A percentile compares a stretch with the other conserved stretches of the same genome.
These are phyloP conservation scores for Rhabditoides inermis DNA, from an alignment of 2,888 invertebrate species.

Conservation along the genomic window DNA sequence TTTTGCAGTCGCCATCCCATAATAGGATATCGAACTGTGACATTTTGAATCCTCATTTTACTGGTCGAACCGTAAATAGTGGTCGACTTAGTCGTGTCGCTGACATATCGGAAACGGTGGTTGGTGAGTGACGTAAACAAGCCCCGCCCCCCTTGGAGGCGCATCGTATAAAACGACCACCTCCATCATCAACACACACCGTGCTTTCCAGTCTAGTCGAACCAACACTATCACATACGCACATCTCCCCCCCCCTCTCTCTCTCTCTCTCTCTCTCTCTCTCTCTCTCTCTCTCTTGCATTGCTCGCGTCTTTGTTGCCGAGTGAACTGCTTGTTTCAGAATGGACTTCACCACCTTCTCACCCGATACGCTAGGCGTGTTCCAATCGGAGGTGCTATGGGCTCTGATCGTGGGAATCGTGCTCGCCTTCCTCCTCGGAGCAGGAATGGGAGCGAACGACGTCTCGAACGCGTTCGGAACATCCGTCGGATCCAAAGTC, in stretches of 20 bases:
- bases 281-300: conserved; percentile 2
- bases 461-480: conserved; percentile 95
- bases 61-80: too few relatives aligned
- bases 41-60: too few relatives aligned
- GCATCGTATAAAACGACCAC: too few relatives aligned
- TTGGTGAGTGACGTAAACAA: too few relatives aligned
- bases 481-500: conserved; percentile 60
- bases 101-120: too few relatives aligned
- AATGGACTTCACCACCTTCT: not conserved
- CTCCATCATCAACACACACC: too few relatives aligned
- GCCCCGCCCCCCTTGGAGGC: too few relatives aligned
- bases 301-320: too few relatives aligned
- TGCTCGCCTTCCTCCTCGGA: conserved; percentile 85
- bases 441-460: conserved; percentile 98
- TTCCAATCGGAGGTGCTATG: conserved; percentile 59
- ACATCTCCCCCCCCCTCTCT: conserved; percentile 6
- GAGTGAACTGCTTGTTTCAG: not conserved
- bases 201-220: too few relatives aligned
- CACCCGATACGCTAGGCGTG: not conserved
- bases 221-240: conserved; percentile 9
- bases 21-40: too few relatives aligned
- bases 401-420: conserved; percentile 78
- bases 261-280: conserved; percentile 3
- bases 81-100: too few relatives aligned
- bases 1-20: too few relatives aligned